A percentile compares a stretch with the other conserved stretches of the same genome.
Evolutionary conservation across 2,888 invertebrate genomes (phyloP).

Genomic region (Monopis laevigella): DNA sequence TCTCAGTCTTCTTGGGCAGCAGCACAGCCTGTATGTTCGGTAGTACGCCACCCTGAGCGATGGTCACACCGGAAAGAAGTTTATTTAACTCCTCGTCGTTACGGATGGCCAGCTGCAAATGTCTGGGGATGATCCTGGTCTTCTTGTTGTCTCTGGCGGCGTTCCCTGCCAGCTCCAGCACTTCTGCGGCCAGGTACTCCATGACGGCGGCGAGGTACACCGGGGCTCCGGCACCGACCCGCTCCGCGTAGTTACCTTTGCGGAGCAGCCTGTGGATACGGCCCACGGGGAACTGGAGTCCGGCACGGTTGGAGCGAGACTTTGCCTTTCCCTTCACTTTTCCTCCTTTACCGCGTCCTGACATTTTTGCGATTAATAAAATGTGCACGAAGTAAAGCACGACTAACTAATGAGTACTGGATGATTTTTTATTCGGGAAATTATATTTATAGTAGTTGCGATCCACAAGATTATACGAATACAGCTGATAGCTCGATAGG

Average conservation of each 20-base stretch:
- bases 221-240: slow-evolving; percentile 63
- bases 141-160: slow-evolving; percentile 76
- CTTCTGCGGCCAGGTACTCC: slow-evolving; percentile 78
- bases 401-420: no score
- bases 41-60: slow-evolving; percentile 86
- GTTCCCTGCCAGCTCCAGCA: slow-evolving; percentile 73
- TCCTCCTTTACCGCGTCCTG: slow-evolving; percentile 30
- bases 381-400: no score
- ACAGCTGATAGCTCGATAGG: no score
- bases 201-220: slow-evolving; percentile 69
- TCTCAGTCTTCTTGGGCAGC: slow-evolving; percentile 71
- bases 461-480: no score
- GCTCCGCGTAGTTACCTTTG: slow-evolving; percentile 70
- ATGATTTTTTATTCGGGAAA: no score
- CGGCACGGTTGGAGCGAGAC: slow-evolving; percentile 64
- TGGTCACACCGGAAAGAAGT: slow-evolving; percentile 79
- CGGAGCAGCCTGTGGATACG: slow-evolving; percentile 68
- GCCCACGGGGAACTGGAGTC: slow-evolving; percentile 69
- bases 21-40: slow-evolving; percentile 81
- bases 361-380: no score
- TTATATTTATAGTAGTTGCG: no score
- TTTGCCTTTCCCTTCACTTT: slow-evolving; percentile 53
- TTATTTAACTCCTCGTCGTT: slow-evolving; percentile 87
- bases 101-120: slow-evolving; percentile 80
- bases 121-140: slow-evolving; percentile 79